Base-by-base conservation (phyloP, 2,888 invertebrate genomes). In the Alcis repandata region DNA sequence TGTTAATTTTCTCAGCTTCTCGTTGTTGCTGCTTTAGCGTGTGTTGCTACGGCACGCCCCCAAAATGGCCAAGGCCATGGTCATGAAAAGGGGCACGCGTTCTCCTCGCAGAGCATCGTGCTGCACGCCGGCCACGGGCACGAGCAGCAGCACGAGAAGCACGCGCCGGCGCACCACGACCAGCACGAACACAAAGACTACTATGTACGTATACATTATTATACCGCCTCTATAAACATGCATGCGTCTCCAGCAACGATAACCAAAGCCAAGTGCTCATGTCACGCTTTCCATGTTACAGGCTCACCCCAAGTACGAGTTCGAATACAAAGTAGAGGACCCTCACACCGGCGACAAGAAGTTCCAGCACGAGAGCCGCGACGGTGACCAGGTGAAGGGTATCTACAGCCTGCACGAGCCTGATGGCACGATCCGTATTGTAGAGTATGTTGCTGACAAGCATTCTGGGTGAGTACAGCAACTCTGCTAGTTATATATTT, bases 381-480 rank as follows among this genome's bases (percentile, higher is more conserved):
- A 94, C 60, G 94, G 94, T 6, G 93, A 94, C 74, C 81, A 75
- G 11, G 93, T 94, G 19, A 81, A 82, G 65, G 85, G 84, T 1
- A 72, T 73, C 73, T 85, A 83, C 74, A 78, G 89, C 22, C 82
- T 94, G 43, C 90, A 93, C 69, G 90, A 94, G 69, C 89, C 94
- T 38, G 92, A 90, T 61, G 94, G 94, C 64, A 92, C 93, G 68
- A 76, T 88, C 69, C 87, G 94, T 71, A 87, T 89, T 53, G 90
- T 94, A 27, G 90, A 93, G 73, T 94, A 94, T 77, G 87, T 88
- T 63, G 90, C 90, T 20, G 92, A 93, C 70, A 86, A 93, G 64
- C 86, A 91, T 70, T 81, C 79, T 36, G 94, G 94, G 84, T 93
- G 79, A 83, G 73, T 43, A n/a, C 27, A 27, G 27, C 27, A 27